Conservation (phyloP, 2,113 vertebrate genomes). For the Neoarius graeffei region DNA sequence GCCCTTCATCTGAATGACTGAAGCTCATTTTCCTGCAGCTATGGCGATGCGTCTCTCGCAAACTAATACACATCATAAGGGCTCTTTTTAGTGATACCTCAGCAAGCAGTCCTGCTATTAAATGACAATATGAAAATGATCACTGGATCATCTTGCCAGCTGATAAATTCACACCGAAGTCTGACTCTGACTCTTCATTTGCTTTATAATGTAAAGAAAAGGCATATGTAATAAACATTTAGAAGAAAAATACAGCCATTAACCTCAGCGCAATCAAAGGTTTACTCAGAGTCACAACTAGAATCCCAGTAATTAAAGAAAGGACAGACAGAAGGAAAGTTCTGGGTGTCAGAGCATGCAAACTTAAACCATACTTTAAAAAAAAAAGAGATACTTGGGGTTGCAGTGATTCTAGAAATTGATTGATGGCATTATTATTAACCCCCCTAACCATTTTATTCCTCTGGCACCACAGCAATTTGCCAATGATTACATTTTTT, state of each 20-base stretch:
- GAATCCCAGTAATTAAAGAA: neutral
- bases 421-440: neutral
- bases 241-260: neutral
- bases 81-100: constrained; percentile 22
- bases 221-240: neutral
- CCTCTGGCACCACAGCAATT: neutral
- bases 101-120: constrained; percentile 35
- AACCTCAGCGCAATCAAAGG: neutral
- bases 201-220: neutral
- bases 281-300: neutral
- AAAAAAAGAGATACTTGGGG: neutral
- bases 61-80: constrained; percentile 34
- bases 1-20: constrained; percentile 18
- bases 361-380: neutral
- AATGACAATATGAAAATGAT: constrained; percentile 30
- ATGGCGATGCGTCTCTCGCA: constrained; percentile 19
- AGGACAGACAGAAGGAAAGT: neutral
- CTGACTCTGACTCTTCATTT: neutral
- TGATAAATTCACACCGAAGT: neutral
- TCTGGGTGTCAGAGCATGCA: neutral
- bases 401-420: neutral
- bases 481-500: too few species aligned
- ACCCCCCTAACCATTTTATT: neutral
- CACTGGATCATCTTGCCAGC: neutral
- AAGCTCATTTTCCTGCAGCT: constrained; percentile 13